A percentile compares a stretch with the other conserved stretches of the same genome.
phyloP scores from a whole-genome alignment of 2,888 invertebrate species.

The Cryptocephalus primarius region DNA sequence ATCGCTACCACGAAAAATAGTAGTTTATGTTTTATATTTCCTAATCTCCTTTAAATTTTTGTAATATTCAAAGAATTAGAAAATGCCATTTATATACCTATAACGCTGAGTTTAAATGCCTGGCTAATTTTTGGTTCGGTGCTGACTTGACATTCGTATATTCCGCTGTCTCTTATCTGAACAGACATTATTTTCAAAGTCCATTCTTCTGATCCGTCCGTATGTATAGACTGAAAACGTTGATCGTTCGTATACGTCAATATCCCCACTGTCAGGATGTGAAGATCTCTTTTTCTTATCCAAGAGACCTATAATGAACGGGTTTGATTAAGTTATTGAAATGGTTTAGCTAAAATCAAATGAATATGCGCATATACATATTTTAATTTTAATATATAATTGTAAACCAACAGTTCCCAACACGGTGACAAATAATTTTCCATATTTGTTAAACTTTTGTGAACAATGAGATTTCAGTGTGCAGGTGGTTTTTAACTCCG shows the following conservation, averaged over 20 bases:
- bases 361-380: too few relatives aligned
- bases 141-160: conserved; percentile 68
- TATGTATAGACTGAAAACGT: conserved; percentile 58
- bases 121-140: conserved; percentile 70
- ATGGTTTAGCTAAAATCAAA: too few relatives aligned
- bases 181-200: conserved; percentile 58
- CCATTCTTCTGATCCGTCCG: conserved; percentile 64
- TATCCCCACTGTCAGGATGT: conserved; percentile 62
- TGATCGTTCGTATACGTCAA: conserved; percentile 65
- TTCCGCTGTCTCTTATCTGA: conserved; percentile 56
- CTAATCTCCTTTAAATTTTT: too few relatives aligned
- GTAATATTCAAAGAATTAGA: not conserved
- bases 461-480: too few relatives aligned
- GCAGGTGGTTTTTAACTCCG: too few relatives aligned
- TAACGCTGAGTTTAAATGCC: conserved; percentile 63
- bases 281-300: conserved; percentile 75
- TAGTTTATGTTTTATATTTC: too few relatives aligned
- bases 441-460: too few relatives aligned
- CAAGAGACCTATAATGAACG: conserved; percentile 58
- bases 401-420: too few relatives aligned
- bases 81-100: conserved; percentile 48
- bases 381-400: too few relatives aligned
- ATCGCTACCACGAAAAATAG: too few relatives aligned
- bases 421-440: too few relatives aligned
- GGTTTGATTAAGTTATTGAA: not conserved